A percentile compares a stretch with the other conserved stretches of the same genome.
Conservation (phyloP, 92 coral and sea anemone species). For the Ricordea florida region DNA sequence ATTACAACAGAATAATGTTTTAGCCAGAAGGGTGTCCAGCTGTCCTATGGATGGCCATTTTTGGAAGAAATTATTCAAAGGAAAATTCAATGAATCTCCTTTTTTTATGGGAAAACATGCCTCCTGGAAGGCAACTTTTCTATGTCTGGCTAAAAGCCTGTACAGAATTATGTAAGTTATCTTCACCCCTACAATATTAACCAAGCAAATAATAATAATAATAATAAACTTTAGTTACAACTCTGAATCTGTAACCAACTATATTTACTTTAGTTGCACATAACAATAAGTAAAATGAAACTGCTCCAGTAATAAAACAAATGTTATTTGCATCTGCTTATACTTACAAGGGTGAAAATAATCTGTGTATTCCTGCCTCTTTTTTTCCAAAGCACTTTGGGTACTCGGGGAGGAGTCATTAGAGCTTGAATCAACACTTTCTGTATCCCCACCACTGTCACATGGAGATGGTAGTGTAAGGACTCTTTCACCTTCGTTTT, state of each 20-base stretch:
- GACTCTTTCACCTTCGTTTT: too few species aligned
- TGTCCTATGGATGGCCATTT: background rate
- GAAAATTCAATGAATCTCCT: background rate
- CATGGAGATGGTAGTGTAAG: background rate
- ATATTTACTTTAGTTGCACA: background rate
- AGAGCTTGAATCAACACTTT: conserved; percentile 12
- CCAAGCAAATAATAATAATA: background rate
- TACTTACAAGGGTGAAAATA: conserved; percentile 18
- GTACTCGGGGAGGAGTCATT: conserved; percentile 7
- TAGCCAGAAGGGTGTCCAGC: conserved; percentile 1
- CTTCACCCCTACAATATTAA: too few species aligned
- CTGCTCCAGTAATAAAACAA: conserved; percentile 1
- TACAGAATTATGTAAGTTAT: too few species aligned
- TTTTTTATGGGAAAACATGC: background rate
- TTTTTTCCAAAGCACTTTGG: conserved; percentile 7
- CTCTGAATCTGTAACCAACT: conserved; percentile 10
- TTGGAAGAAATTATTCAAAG: background rate
- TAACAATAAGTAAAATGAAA: conserved; percentile 1
- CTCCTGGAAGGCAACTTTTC: too few species aligned
- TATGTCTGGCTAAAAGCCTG: too few species aligned
- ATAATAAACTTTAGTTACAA: background rate
- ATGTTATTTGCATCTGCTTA: conserved; percentile 7
- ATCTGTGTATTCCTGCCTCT: background rate
- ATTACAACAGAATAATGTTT: background rate
- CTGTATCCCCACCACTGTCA: conserved; percentile 12